These are phyloP conservation scores for Trichogramma evanescens DNA, from an alignment of 2,888 invertebrate species.

Conservation along the genomic window DNA sequence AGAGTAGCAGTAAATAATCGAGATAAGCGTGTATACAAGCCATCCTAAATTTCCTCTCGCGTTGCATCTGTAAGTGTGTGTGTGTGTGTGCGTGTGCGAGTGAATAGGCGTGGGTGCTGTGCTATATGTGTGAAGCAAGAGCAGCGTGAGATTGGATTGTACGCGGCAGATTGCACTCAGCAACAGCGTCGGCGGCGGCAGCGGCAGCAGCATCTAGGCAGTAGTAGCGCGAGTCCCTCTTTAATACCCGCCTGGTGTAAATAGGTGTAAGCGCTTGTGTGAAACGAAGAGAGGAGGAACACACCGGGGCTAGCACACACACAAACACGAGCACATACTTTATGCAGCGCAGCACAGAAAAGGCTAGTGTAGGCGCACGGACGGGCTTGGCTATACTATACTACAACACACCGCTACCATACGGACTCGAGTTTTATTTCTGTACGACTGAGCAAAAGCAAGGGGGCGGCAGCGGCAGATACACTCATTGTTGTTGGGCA, in stretches of 20 bases:
- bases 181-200: neutral
- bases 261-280: constrained; percentile 1
- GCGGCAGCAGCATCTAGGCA: no score
- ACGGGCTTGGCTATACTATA: no score
- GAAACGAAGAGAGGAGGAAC: constrained; percentile 3
- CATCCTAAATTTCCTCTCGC: constrained; percentile 17
- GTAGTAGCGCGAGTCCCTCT: no score
- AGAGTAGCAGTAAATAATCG: constrained; percentile 17
- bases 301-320: neutral
- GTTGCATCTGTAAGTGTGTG: neutral
- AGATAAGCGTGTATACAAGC: constrained; percentile 15
- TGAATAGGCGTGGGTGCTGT: neutral
- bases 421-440: no score
- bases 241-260: neutral
- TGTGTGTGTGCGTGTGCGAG: neutral
- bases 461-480: no score
- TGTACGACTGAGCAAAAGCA: no score
- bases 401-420: no score
- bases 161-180: constrained; percentile 10
- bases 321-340: no score
- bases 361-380: no score
- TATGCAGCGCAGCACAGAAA: no score
- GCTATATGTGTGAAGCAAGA: neutral
- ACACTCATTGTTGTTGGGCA: no score
- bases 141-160: constrained; percentile 18